Conservation (phyloP, 2,113 vertebrate genomes). For the Cariama cristata region DNA sequence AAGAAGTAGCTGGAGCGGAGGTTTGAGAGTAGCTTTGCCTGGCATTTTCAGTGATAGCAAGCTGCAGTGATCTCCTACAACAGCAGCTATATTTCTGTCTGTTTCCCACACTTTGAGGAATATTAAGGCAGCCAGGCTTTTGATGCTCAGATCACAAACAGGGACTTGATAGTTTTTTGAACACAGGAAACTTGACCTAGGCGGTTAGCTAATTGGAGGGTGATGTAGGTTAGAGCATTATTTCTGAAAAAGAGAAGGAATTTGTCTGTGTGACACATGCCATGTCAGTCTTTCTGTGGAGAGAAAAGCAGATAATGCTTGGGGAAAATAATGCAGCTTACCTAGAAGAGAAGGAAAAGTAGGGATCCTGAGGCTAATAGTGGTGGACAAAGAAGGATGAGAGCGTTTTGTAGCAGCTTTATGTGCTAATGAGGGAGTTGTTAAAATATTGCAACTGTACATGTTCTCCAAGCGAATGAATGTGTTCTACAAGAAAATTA, state of each 20-base stretch:
- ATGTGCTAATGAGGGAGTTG: background rate
- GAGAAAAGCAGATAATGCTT: background rate
- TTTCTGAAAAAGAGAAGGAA: background rate
- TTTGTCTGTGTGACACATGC: background rate
- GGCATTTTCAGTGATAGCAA: background rate
- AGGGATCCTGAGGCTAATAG: background rate
- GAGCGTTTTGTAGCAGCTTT: background rate
- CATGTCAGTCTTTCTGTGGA: background rate
- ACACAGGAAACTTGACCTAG: background rate
- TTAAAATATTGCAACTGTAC: background rate
- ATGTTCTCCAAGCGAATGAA: background rate
- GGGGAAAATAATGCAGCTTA: background rate
- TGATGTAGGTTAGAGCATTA: background rate
- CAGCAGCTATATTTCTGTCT: background rate
- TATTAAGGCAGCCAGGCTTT: background rate
- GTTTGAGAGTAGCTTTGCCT: background rate
- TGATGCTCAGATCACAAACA: background rate
- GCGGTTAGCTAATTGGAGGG: background rate
- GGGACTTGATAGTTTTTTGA: background rate
- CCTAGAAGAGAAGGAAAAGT: background rate
- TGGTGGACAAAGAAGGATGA: background rate
- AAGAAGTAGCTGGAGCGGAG: background rate
- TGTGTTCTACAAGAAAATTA: background rate
- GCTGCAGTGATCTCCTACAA: background rate
- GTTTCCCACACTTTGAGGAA: background rate